A percentile compares a stretch with the other conserved stretches of the same genome.
Evolutionary conservation across 2,797 vertebrate genomes (phyloP).

Genomic region (Sebastes jordani): DNA sequence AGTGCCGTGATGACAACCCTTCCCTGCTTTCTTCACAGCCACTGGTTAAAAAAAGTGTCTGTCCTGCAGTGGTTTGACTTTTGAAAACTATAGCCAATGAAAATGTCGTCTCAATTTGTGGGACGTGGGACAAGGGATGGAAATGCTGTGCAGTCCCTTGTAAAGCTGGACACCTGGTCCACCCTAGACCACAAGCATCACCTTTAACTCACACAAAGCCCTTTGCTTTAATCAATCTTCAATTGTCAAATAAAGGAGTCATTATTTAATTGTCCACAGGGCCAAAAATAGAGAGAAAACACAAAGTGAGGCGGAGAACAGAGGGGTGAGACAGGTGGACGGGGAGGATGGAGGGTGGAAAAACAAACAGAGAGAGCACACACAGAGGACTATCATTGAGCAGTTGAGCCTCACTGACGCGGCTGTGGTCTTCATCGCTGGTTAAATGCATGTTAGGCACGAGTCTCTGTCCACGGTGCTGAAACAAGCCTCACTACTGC

Average conservation of each 20-base stretch:
- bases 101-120: too few species aligned
- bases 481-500: slow-evolving; percentile 46
- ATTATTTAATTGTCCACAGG: background rate
- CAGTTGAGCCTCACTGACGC: slow-evolving; percentile 27
- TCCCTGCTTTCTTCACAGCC: too few species aligned
- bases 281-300: slow-evolving; percentile 1
- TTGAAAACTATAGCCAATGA: too few species aligned
- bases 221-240: slow-evolving; percentile 34
- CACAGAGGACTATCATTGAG: slow-evolving; percentile 24
- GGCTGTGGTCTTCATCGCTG: slow-evolving; percentile 23
- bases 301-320: background rate
- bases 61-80: too few species aligned
- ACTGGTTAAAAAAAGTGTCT: too few species aligned
- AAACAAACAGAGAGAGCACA: slow-evolving; percentile 57
- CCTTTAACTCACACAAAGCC: background rate
- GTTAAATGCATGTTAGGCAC: background rate
- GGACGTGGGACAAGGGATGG: too few species aligned
- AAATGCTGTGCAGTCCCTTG: too few species aligned
- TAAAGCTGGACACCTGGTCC: too few species aligned
- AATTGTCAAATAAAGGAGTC: slow-evolving; percentile 17
- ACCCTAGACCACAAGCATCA: background rate
- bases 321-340: slow-evolving; percentile 38
- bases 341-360: slow-evolving; percentile 37
- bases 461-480: slow-evolving; percentile 80
- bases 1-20: too few species aligned